These are phyloP conservation scores for Kradibia gibbosae DNA, from an alignment of 1,140 invertebrate species.

Conservation along the genomic window DNA sequence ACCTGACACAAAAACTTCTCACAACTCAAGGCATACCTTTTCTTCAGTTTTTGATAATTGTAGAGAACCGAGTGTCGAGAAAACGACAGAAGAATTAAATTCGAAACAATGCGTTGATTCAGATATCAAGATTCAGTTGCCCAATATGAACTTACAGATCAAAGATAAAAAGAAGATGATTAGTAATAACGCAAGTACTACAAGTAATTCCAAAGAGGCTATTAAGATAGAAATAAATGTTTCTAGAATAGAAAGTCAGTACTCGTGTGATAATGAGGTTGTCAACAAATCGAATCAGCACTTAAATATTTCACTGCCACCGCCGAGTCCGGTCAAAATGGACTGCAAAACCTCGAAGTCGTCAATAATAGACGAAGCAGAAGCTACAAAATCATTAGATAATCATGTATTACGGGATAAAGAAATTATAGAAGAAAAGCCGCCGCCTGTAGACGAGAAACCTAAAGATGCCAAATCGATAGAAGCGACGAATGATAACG, in stretches of 20 bases:
- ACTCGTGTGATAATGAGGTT: slow-evolving; percentile 35
- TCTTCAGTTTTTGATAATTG: slow-evolving; percentile 38
- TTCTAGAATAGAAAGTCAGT: slow-evolving; percentile 51
- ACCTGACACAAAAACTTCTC: slow-evolving; percentile 30
- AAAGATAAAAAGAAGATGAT: slow-evolving; percentile 54
- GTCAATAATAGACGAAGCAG: slow-evolving; percentile 6
- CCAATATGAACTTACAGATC: slow-evolving; percentile 63
- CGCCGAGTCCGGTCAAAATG: slow-evolving; percentile 16
- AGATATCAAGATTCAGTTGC: slow-evolving; percentile 64
- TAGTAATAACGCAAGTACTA: slow-evolving; percentile 11
- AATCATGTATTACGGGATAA: neutral
- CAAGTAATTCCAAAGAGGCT: slow-evolving; percentile 54
- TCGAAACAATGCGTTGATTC: slow-evolving; percentile 50
- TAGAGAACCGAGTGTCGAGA: neutral
- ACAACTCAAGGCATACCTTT: neutral
- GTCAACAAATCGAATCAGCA: slow-evolving; percentile 41
- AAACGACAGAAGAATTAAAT: slow-evolving; percentile 32
- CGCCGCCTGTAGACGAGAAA: neutral
- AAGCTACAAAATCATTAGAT: neutral
- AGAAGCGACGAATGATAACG: slow-evolving; percentile 11
- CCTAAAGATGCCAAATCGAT: slow-evolving; percentile 8
- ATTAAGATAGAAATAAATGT: slow-evolving; percentile 64
- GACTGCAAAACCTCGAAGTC: slow-evolving; percentile 17
- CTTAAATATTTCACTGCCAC: slow-evolving; percentile 35
- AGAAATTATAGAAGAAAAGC: slow-evolving; percentile 10